These are phyloP conservation scores for Drosophila kepulauana DNA, from an alignment of 1,140 invertebrate species.

Conservation along the genomic window DNA sequence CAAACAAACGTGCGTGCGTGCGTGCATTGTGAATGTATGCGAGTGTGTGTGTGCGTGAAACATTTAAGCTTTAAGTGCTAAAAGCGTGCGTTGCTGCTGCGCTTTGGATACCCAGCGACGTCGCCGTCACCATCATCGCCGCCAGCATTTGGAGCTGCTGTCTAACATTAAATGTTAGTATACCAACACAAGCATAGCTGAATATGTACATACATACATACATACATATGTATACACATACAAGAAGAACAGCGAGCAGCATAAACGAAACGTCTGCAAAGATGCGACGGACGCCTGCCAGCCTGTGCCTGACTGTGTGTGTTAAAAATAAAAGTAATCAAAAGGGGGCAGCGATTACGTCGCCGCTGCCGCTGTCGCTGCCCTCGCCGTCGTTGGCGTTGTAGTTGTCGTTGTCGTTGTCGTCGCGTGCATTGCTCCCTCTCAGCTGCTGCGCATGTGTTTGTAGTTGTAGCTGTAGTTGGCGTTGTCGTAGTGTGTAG, in stretches of 20 bases:
- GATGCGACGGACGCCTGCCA: slow-evolving; percentile 47
- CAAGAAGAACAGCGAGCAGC: slow-evolving; percentile 27
- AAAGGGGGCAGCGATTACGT: slow-evolving; percentile 59
- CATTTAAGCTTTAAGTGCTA: slow-evolving; percentile 51
- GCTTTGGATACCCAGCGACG: slow-evolving; percentile 49
- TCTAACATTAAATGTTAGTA: slow-evolving; percentile 75
- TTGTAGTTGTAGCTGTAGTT: slow-evolving; percentile 46
- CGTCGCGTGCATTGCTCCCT: slow-evolving; percentile 74
- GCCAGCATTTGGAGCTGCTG: slow-evolving; percentile 53
- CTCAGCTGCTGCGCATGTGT: slow-evolving; percentile 77
- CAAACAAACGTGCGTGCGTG: slow-evolving; percentile 49
- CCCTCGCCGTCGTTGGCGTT: slow-evolving; percentile 45
- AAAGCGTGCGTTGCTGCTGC: slow-evolving; percentile 46
- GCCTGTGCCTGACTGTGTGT: slow-evolving; percentile 30
- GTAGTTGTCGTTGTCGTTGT: slow-evolving; percentile 36
- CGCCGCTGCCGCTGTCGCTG: slow-evolving; percentile 34
- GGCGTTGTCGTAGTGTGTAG: slow-evolving; percentile 44
- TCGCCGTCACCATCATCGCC: slow-evolving; percentile 28
- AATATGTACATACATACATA: slow-evolving; percentile 17
- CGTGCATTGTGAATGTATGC: slow-evolving; percentile 1
- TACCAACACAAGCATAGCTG: slow-evolving; percentile 59
- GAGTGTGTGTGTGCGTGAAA: slow-evolving; percentile 40
- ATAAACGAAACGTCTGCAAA: slow-evolving; percentile 46
- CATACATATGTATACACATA: slow-evolving; percentile 11
- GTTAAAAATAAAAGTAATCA: slow-evolving; percentile 76